phyloP scores from a whole-genome alignment of 2,888 invertebrate genomes.

The Callosobruchus maculatus region DNA sequence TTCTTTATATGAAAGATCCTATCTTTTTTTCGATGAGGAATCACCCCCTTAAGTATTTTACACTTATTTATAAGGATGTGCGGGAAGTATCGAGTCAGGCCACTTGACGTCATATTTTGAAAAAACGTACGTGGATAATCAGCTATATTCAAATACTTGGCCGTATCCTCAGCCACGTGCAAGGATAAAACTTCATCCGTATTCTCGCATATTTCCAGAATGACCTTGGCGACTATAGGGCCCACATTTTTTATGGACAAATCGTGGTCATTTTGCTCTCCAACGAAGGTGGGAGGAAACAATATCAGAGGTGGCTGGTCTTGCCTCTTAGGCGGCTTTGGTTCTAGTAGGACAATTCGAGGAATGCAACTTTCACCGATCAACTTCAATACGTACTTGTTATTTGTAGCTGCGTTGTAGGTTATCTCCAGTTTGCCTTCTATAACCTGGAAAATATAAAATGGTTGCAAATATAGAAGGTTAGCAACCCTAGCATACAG shows the following conservation, averaged over 20 bases:
- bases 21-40: no score
- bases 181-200: constrained; percentile 16
- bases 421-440: constrained; percentile 20
- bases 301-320: constrained; percentile 25
- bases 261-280: constrained; percentile 20
- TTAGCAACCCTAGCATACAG: no score
- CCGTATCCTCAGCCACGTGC: constrained; percentile 13
- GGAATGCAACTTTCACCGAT: constrained; percentile 49
- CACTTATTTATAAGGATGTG: no score
- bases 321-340: constrained; percentile 28
- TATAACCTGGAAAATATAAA: constrained; percentile 16
- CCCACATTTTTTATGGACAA: constrained; percentile 45
- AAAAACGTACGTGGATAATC: neutral
- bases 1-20: no score
- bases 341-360: constrained; percentile 44
- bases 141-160: constrained; percentile 14
- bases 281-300: constrained; percentile 42
- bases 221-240: constrained; percentile 42
- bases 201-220: constrained; percentile 42
- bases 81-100: no score
- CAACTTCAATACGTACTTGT: constrained; percentile 34
- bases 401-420: constrained; percentile 17
- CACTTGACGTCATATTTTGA: no score
- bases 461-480: no score
- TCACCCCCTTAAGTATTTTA: no score